These are phyloP conservation scores for Arge pagana DNA, from an alignment of 2,888 invertebrate species.

Conservation along the genomic window DNA sequence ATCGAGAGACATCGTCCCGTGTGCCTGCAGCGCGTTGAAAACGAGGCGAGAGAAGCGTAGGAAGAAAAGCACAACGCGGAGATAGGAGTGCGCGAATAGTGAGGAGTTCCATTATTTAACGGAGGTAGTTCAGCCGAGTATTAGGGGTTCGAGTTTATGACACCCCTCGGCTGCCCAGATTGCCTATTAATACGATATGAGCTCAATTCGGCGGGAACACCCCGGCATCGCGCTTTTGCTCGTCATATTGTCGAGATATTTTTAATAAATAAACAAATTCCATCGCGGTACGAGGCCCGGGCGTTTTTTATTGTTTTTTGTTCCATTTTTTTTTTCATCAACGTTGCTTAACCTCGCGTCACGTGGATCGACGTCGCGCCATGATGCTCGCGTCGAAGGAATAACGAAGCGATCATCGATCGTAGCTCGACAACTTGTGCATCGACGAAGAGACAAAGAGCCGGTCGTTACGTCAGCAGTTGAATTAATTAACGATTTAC, in stretches of 20 bases:
- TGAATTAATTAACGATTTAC: constrained; percentile 20
- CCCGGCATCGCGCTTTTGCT: constrained; percentile 25
- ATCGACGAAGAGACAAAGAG: no score
- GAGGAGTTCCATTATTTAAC: constrained; percentile 41
- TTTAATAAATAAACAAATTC: constrained; percentile 4
- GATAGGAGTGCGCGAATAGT: constrained; percentile 19
- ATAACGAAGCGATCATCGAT: no score
- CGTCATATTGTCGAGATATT: constrained; percentile 20
- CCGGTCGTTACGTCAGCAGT: constrained; percentile 17
- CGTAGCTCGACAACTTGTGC: no score
- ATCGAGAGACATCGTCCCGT: constrained; percentile 6
- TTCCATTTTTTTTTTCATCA: no score
- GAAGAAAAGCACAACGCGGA: constrained; percentile 12
- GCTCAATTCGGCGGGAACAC: constrained; percentile 45
- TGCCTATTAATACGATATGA: constrained; percentile 60
- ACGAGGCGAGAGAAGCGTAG: constrained; percentile 9
- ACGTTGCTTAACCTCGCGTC: no score
- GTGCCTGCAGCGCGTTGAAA: constrained; percentile 9
- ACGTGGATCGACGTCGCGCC: no score
- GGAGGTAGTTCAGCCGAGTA: constrained; percentile 58
- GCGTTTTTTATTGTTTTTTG: no score
- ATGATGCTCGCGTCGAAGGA: no score
- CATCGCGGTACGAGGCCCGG: no score
- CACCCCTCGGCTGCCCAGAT: constrained; percentile 57
- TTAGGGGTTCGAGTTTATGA: constrained; percentile 59